Conservation (phyloP, 2,113 vertebrate genomes). For the Zapus hudsonius region DNA sequence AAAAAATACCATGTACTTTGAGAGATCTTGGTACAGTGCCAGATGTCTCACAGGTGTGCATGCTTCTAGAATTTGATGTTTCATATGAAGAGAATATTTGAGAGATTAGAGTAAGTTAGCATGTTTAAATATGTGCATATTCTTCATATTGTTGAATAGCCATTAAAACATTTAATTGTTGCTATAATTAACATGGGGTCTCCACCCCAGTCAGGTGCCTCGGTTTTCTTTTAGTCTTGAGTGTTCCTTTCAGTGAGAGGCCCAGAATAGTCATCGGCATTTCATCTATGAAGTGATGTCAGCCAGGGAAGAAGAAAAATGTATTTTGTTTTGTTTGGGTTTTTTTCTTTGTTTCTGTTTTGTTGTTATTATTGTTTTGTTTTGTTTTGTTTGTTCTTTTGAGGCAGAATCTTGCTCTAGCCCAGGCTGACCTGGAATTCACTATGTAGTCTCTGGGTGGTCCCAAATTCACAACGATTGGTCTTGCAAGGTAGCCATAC, state of each 20-base stretch:
- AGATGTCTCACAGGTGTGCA: neutral
- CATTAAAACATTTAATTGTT: neutral
- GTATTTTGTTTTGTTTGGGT: no score
- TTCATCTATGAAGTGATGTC: constrained; percentile 25
- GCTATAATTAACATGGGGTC: neutral
- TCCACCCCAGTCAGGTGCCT: neutral
- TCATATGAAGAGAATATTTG: neutral
- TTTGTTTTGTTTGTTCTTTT: no score
- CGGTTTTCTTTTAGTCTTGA: neutral
- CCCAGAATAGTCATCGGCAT: neutral
- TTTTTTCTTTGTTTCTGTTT: no score
- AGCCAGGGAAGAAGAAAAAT: neutral
- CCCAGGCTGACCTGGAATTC: no score
- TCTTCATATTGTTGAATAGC: neutral
- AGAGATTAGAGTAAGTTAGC: neutral
- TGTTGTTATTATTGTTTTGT: no score
- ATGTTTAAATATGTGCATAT: neutral
- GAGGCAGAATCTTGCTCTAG: no score
- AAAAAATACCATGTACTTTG: neutral
- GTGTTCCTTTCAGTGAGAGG: constrained; percentile 2
- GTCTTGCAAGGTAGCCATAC: neutral
- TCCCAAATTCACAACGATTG: no score
- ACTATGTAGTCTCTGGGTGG: no score
- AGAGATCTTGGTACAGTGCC: neutral
- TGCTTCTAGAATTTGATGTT: constrained; percentile 13